Evolutionary conservation across 2,888 invertebrate species (phyloP).

Genomic region (Tinea trinotella): DNA sequence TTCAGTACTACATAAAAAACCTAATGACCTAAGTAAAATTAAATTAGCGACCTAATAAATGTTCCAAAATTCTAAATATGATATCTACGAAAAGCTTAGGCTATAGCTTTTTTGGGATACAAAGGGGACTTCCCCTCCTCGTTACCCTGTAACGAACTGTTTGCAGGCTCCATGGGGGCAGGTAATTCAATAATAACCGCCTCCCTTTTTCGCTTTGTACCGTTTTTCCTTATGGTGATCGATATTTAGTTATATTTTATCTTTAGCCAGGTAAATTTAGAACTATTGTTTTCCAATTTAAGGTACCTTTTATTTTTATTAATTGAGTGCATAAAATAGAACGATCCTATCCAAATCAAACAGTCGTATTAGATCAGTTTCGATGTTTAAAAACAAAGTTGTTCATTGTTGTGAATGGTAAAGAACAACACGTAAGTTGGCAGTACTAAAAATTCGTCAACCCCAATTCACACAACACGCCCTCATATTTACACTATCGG

Average conservation of each 20-base stretch:
- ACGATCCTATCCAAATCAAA: too few relatives aligned
- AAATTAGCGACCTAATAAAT: neutral
- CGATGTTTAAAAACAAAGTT: too few relatives aligned
- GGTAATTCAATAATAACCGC: slow-evolving; percentile 55
- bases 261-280: slow-evolving; percentile 2
- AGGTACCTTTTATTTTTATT: too few relatives aligned
- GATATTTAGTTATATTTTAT: neutral
- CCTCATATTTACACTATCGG: slow-evolving; percentile 16
- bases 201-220: slow-evolving; percentile 17
- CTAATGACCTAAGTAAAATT: too few relatives aligned
- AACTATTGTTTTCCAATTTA: too few relatives aligned
- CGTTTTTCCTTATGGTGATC: slow-evolving; percentile 17
- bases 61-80: neutral
- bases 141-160: slow-evolving; percentile 54
- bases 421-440: neutral
- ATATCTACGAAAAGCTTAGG: neutral
- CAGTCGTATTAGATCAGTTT: too few relatives aligned
- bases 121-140: slow-evolving; percentile 12
- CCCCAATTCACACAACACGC: slow-evolving; percentile 8
- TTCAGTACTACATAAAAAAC: too few relatives aligned
- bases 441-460: neutral
- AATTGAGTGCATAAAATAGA: too few relatives aligned
- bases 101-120: neutral
- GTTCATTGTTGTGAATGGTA: too few relatives aligned
- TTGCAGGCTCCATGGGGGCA: slow-evolving; percentile 56